A percentile compares a stretch with the other conserved stretches of the same genome.
Evolutionary conservation across 2,888 invertebrate genomes (phyloP).

Genomic region (Agrotis segetum): DNA sequence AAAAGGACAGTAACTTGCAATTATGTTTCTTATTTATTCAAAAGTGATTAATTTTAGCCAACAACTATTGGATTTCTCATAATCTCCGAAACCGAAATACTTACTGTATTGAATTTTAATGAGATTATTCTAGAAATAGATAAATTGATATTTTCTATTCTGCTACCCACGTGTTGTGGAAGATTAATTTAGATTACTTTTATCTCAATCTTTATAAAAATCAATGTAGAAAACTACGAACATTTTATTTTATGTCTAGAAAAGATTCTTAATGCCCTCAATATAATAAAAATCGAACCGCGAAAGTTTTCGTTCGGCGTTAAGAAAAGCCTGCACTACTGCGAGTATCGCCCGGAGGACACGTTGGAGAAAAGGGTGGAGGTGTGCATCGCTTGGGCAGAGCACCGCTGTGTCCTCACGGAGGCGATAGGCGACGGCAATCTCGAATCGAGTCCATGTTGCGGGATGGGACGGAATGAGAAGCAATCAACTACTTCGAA

Average conservation of each 20-base stretch:
- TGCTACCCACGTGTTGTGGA: not conserved
- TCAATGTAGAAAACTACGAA: not conserved
- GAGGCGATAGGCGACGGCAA: no score
- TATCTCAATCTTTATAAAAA: not conserved
- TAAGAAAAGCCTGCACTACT: no score
- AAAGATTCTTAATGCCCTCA: not conserved
- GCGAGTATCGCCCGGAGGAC: no score
- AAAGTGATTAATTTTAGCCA: constrained; percentile 30
- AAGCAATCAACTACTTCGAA: no score
- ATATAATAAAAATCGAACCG: no score
- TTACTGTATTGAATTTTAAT: constrained; percentile 13
- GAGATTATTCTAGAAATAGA: constrained; percentile 4
- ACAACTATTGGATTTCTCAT: constrained; percentile 7
- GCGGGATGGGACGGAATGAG: no score
- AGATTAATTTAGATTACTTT: not conserved
- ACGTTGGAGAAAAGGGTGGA: no score
- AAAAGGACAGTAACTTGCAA: not conserved
- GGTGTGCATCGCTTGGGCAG: no score
- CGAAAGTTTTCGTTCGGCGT: no score
- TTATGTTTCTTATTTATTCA: constrained; percentile 33
- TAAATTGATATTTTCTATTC: constrained; percentile 5
- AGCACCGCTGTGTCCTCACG: no score
- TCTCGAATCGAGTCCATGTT: no score
- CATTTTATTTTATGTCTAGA: not conserved
- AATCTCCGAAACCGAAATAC: not conserved